Conservation (phyloP, 2,797 vertebrate species). For the Hypotaenidia okinawae region DNA sequence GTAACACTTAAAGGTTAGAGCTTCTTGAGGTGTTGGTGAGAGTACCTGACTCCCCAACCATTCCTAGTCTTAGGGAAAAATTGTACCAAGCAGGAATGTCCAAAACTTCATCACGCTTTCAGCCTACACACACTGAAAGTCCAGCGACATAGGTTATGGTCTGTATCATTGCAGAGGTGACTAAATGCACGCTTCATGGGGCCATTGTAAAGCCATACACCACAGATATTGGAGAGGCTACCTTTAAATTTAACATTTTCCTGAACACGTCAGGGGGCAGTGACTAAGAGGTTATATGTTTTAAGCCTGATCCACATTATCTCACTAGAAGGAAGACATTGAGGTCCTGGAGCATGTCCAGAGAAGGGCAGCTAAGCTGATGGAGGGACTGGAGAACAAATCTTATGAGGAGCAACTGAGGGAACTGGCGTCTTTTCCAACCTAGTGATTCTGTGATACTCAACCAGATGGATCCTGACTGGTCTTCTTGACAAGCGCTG, state of each 20-base stretch:
- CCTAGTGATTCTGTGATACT: background rate
- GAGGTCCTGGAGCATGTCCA: no score
- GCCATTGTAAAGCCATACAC: background rate
- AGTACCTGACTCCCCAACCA: background rate
- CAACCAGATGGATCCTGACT: background rate
- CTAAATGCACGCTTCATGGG: background rate
- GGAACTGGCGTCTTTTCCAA: no score
- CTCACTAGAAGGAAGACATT: no score
- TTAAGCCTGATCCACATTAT: background rate
- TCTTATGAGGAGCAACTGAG: no score
- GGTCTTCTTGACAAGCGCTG: background rate
- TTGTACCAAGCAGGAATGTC: background rate
- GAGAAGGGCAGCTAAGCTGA: no score
- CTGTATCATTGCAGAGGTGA: background rate
- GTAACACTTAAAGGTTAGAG: background rate
- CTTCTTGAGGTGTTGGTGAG: fast-evolving
- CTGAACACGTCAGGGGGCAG: background rate
- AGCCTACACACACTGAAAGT: background rate
- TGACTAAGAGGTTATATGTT: background rate
- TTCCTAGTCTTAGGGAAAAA: background rate
- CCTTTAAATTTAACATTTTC: background rate
- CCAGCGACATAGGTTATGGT: background rate
- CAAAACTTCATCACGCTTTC: background rate
- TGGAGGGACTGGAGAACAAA: no score
- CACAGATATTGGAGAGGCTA: background rate